Evolutionary conservation across 2,113 vertebrate genomes (phyloP).

Genomic region (Crotophaga sulcirostris): DNA sequence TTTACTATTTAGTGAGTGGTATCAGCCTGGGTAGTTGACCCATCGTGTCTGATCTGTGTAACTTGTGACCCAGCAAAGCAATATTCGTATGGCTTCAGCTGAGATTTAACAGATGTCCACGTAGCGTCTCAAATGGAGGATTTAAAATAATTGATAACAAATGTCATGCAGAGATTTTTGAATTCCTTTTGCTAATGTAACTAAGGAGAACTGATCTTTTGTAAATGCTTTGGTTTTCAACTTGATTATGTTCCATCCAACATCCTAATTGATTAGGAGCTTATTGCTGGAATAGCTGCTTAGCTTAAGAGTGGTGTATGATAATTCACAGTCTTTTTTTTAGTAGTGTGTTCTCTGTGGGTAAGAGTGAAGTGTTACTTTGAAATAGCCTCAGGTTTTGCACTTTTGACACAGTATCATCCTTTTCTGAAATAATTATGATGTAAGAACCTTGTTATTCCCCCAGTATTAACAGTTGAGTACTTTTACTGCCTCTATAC

Average conservation of each 20-base stretch:
- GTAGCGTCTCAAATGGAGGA: background rate
- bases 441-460: conserved; percentile 34
- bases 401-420: background rate
- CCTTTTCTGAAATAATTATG: conserved; percentile 16
- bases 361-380: background rate
- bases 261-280: background rate
- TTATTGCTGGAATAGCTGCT: background rate
- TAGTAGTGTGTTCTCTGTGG: background rate
- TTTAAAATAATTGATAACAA: background rate
- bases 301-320: background rate
- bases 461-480: conserved; percentile 14
- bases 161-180: background rate
- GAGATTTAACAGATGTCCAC: background rate
- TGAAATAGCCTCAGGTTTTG: background rate
- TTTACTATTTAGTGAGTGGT: background rate
- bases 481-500: conserved; percentile 54
- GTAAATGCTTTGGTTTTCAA: background rate
- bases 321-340: background rate
- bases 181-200: background rate
- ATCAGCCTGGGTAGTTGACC: background rate
- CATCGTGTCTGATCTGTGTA: background rate
- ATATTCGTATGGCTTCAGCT: background rate
- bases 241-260: background rate
- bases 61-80: background rate
- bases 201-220: background rate